A percentile compares a stretch with the other conserved stretches of the same genome.
Conservation (phyloP, 2,113 vertebrate genomes). For the Callospermophilus lateralis region DNA sequence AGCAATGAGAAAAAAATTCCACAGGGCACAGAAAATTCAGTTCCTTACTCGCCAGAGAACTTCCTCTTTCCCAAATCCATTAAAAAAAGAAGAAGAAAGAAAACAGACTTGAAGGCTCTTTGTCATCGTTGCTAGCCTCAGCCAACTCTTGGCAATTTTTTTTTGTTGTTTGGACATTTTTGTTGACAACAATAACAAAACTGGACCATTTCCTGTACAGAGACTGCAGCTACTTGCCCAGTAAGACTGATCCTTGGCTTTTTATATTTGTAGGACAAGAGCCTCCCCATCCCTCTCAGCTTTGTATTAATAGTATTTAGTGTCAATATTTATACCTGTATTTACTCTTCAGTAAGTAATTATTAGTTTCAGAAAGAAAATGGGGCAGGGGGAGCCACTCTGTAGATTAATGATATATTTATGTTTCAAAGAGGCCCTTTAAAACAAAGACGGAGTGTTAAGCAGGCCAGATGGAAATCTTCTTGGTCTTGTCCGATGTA, state of each 20-base stretch:
- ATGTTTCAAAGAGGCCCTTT: constrained; percentile 60
- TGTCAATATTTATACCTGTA: not conserved
- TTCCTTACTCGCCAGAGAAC: not conserved
- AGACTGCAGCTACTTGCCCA: constrained; percentile 11
- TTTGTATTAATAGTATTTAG: not conserved
- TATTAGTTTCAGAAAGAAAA: constrained; percentile 36
- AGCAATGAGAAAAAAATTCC: not conserved
- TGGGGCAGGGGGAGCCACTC: not conserved
- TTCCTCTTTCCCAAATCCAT: constrained; percentile 18
- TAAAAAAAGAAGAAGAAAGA: not conserved
- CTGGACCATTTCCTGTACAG: constrained; percentile 48
- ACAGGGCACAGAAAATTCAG: constrained; percentile 30
- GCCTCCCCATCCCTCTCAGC: not conserved
- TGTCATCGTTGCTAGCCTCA: constrained; percentile 8
- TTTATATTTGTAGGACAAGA: not conserved
- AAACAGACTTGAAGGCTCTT: not conserved
- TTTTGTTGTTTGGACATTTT: constrained; percentile 60
- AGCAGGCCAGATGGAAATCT: constrained; percentile 67
- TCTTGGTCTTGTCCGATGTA: constrained; percentile 46
- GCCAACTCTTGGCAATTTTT: constrained; percentile 27
- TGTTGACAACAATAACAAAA: constrained; percentile 58
- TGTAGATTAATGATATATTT: constrained; percentile 64
- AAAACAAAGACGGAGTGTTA: constrained; percentile 58
- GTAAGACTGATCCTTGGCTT: not conserved
- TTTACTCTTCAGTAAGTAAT: not conserved